Evolutionary conservation across 30 jellyfish, hydroid and myxozoan species (phyloP).

Genomic region (Chrysaora quinquecirrha): DNA sequence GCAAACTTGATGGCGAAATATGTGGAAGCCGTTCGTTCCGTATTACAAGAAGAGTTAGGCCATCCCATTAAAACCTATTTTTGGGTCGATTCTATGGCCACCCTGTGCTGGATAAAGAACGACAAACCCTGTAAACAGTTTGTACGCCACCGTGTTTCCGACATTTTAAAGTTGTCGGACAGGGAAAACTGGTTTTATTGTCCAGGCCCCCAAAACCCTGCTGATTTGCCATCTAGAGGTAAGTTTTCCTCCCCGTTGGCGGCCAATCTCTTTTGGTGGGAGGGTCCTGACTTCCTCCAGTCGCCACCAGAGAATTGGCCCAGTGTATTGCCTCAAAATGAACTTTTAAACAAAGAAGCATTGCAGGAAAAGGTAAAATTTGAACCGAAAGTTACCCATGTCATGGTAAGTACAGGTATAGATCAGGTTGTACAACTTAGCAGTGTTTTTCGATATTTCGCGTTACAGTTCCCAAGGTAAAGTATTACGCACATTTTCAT

Average conservation of each 20-base stretch:
- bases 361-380: slow-evolving; percentile 28
- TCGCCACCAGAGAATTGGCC: slow-evolving; percentile 38
- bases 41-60: slow-evolving; percentile 32
- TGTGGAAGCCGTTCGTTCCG: slow-evolving; percentile 23
- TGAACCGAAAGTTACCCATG: slow-evolving; percentile 33
- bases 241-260: neutral
- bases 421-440: slow-evolving; percentile 1
- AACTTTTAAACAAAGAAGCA: slow-evolving; percentile 7
- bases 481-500: slow-evolving; percentile 30
- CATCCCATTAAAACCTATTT: slow-evolving; percentile 32
- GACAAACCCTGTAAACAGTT: slow-evolving; percentile 61
- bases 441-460: neutral
- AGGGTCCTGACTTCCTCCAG: slow-evolving; percentile 63
- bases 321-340: neutral
- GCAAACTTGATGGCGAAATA: slow-evolving; percentile 58
- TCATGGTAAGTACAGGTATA: slow-evolving; percentile 9
- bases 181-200: slow-evolving; percentile 54
- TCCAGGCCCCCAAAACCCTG: slow-evolving; percentile 62
- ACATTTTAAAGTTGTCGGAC: slow-evolving; percentile 33
- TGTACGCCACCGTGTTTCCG: slow-evolving; percentile 44
- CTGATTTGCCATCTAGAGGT: slow-evolving; percentile 60
- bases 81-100: slow-evolving; percentile 78
- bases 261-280: slow-evolving; percentile 29
- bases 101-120: slow-evolving; percentile 73
- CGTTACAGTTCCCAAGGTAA: slow-evolving; percentile 31